Evolutionary conservation across 2,888 invertebrate species (phyloP).

Genomic region (Matsumyia berberina): DNA sequence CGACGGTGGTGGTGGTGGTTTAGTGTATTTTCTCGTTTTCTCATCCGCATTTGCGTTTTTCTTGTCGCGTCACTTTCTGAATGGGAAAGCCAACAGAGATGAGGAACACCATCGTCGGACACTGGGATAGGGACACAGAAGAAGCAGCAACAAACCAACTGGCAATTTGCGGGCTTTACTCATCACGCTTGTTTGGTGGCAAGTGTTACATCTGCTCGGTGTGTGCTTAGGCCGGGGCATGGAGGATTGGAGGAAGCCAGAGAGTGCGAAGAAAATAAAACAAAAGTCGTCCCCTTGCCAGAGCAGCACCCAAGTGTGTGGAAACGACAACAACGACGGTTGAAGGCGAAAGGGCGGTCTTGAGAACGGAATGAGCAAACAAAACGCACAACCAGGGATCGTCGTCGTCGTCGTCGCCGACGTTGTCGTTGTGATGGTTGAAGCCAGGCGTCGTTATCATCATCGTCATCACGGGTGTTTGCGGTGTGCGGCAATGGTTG

Average conservation of each 20-base stretch:
- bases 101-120: constrained; percentile 31
- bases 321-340: constrained; percentile 7
- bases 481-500: constrained; percentile 71
- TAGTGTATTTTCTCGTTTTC: constrained; percentile 41
- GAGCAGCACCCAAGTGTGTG: constrained; percentile 2
- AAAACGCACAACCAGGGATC: constrained; percentile 52
- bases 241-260: constrained; percentile 20
- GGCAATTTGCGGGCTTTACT: constrained; percentile 66
- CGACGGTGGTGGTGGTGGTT: constrained; percentile 8
- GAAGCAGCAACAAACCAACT: constrained; percentile 41
- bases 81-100: constrained; percentile 44
- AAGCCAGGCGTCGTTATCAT: constrained; percentile 63
- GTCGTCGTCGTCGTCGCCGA: constrained; percentile 18
- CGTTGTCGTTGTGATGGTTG: constrained; percentile 17
- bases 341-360: constrained; percentile 62
- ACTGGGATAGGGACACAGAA: constrained; percentile 21
- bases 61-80: constrained; percentile 41
- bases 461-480: constrained; percentile 65
- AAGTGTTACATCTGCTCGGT: constrained; percentile 72
- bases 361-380: constrained; percentile 65
- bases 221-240: constrained; percentile 27
- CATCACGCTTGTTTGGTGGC: constrained; percentile 67
- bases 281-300: constrained; percentile 35
- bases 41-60: constrained; percentile 47
- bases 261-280: constrained; percentile 65